A percentile compares a stretch with the other conserved stretches of the same genome.
These are phyloP conservation scores for Amia ocellicauda DNA, from an alignment of 2,113 vertebrate species.

Conservation along the genomic window DNA sequence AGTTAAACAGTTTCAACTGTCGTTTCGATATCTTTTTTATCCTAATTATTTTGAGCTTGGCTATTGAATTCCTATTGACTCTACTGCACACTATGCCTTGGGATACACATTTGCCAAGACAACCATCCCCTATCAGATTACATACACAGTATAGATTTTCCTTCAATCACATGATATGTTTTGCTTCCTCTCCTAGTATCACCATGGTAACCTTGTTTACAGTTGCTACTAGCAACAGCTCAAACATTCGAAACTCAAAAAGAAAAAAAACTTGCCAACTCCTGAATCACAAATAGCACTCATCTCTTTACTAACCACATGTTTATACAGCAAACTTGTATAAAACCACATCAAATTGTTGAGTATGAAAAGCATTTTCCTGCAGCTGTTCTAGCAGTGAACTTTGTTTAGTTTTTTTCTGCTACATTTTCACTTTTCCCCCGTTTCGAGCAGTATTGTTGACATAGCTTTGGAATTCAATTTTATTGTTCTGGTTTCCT, in stretches of 20 bases:
- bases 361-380: neutral
- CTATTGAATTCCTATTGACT: neutral
- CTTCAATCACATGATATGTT: slow-evolving; percentile 69
- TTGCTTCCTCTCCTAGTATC: slow-evolving; percentile 61
- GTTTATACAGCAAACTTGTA: slow-evolving; percentile 35
- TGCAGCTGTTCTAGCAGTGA: neutral
- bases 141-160: slow-evolving; percentile 47
- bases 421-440: too few species aligned
- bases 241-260: slow-evolving; percentile 68
- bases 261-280: slow-evolving; percentile 61
- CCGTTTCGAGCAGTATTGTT: too few species aligned
- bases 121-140: slow-evolving; percentile 60
- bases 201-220: slow-evolving; percentile 73
- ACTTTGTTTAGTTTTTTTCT: too few species aligned
- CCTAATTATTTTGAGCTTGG: neutral
- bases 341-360: neutral
- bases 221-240: slow-evolving; percentile 68
- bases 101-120: slow-evolving; percentile 56
- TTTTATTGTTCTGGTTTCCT: too few species aligned
- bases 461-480: too few species aligned
- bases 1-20: too few species aligned
- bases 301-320: slow-evolving; percentile 31
- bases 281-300: slow-evolving; percentile 47
- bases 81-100: slow-evolving; percentile 39
- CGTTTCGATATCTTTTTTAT: too few species aligned